Evolutionary conservation across 2,797 vertebrate genomes (phyloP), one percentile per base, ranked within the genome.

Genomic region (Coreius guichenoti): DNA sequence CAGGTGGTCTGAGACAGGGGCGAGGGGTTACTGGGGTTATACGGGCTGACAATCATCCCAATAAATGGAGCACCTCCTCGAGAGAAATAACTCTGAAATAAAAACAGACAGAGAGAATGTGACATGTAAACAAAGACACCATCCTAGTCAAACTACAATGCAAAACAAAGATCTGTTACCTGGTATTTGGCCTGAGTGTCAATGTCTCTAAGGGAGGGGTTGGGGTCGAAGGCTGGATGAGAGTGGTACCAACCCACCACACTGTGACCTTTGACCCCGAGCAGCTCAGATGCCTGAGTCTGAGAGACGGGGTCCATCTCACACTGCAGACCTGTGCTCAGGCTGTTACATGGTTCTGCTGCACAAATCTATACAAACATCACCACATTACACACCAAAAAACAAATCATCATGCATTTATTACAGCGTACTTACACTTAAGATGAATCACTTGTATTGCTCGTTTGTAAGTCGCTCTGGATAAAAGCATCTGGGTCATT

Each of bases 171-270:
- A 58, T 14, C 12, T 67, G 17, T 84, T 89, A 99, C 98, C 98
- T 99, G 98, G 89, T 98, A 99, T 89, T 99, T 98, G 86, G 98
- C 97, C 85, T 99, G 98, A 0, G 98, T 99, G 92, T 97, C 96
- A 69, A 99, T 99, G 90, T 99, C 98, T 45, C 98, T 93, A 9
- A 99, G 91, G 0, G 98, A 99, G n/a, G 98, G 98, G 92, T 96
- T 98, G 74, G 98, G 97, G 49, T 99, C 97, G 63, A 99, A 99
- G 43, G 98, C 94, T 0, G 98, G 98, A 88, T 99, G 98, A 0
- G 98, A 99, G 89, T 99, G 98, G 93, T 99, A 99, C 98, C 98
- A 99, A 13, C 98, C 98, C 21, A 99, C 96, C 2, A 99, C 96
- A 11, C 93, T 93, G 90, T 95, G 95, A 17, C 98, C 98, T 85